Evolutionary conservation across 2,888 invertebrate species (phyloP).

Genomic region (Isotomurus palustris): DNA sequence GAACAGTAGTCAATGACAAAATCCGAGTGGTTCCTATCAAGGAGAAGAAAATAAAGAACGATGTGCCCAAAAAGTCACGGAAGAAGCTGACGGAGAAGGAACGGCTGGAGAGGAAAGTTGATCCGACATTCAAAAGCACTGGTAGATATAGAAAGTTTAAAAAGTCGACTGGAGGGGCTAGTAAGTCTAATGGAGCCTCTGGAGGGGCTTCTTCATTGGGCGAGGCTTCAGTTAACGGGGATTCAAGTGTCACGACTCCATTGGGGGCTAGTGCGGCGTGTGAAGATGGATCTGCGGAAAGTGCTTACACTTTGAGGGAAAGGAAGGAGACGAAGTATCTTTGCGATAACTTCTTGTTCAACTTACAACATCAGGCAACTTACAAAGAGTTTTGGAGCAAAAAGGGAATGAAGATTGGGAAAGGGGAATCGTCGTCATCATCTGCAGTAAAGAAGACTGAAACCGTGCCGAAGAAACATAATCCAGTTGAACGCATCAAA

Average conservation of each 20-base stretch:
- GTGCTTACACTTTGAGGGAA: neutral
- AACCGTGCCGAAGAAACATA: no score
- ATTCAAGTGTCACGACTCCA: no score
- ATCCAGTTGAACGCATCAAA: neutral
- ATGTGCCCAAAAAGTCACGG: neutral
- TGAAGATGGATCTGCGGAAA: no score
- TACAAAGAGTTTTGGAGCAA: neutral
- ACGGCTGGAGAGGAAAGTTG: neutral
- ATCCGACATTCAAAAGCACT: no score
- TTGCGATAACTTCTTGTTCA: neutral
- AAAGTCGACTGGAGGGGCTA: no score
- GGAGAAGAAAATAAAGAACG: neutral
- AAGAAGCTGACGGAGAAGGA: neutral
- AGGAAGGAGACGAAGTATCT: neutral
- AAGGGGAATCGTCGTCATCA: neutral
- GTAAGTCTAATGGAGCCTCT: neutral
- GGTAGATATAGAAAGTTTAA: no score
- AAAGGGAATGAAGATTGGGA: neutral
- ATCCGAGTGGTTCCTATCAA: constrained; percentile 7
- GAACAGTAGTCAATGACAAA: constrained; percentile 4
- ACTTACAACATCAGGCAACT: neutral
- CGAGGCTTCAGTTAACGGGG: no score
- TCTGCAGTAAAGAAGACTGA: no score
- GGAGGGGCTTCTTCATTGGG: neutral
- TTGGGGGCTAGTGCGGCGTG: no score